Conservation (phyloP, 1,140 invertebrate species). For the Reticulitermes speratus region DNA sequence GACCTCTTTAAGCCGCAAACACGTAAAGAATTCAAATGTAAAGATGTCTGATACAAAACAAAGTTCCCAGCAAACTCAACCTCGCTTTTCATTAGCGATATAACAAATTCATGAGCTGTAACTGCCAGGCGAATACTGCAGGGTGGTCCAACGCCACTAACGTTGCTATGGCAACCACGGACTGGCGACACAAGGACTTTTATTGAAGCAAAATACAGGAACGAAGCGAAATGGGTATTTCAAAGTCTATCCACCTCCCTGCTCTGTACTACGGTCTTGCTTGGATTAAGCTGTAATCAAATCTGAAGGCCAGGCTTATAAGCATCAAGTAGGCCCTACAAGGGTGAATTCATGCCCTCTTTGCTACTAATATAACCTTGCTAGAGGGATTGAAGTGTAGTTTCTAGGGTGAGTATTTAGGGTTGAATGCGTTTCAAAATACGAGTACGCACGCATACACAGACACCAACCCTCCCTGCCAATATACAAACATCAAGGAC, state of each 20-base stretch:
- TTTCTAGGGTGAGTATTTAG: not conserved
- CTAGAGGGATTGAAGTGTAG: not conserved
- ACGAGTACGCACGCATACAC: not conserved
- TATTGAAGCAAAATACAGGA: not conserved
- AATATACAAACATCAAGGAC: not conserved
- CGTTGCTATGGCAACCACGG: not conserved
- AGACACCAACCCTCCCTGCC: not conserved
- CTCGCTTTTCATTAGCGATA: not conserved
- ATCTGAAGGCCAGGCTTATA: not conserved
- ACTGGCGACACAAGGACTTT: not conserved
- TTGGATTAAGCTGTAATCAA: not conserved
- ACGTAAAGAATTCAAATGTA: no score
- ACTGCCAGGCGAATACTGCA: not conserved
- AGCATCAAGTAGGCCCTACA: not conserved
- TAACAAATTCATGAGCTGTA: not conserved
- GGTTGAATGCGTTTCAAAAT: not conserved
- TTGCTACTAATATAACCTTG: not conserved
- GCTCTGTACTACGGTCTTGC: not conserved
- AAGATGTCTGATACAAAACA: not conserved
- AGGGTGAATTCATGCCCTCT: not conserved
- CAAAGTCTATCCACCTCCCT: not conserved
- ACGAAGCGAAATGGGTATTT: not conserved
- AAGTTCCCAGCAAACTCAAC: not conserved
- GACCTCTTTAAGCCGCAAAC: no score
- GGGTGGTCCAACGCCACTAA: not conserved